Conservation (phyloP, 2,797 vertebrate species). For the Alosa sapidissima region DNA sequence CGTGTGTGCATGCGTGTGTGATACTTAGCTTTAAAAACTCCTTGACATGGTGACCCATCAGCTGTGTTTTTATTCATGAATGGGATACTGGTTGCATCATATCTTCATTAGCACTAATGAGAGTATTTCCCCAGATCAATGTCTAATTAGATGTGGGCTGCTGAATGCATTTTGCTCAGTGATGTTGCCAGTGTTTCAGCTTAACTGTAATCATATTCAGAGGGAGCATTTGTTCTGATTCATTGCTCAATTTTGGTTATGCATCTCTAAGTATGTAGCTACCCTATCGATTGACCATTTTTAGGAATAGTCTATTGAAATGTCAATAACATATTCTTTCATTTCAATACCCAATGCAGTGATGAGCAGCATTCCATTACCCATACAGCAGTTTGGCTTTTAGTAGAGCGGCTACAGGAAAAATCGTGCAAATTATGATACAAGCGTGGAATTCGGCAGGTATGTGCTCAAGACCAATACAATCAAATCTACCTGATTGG, state of each 20-base stretch:
- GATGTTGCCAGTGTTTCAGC: neutral
- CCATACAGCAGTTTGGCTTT: neutral
- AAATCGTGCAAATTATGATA: too few species aligned
- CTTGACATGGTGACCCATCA: neutral
- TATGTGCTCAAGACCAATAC: too few species aligned
- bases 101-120: neutral
- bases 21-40: neutral
- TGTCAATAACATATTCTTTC: neutral
- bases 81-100: neutral
- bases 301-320: neutral
- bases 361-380: neutral
- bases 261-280: neutral
- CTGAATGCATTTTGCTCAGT: neutral
- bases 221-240: neutral
- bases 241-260: neutral
- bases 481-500: too few species aligned
- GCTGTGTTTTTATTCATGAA: neutral
- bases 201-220: neutral
- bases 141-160: slow-evolving; percentile 47
- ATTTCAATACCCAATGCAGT: neutral
- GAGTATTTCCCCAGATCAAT: neutral
- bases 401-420: too few species aligned
- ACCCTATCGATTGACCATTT: neutral
- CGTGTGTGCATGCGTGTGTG: neutral
- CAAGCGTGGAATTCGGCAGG: too few species aligned